These are phyloP conservation scores for Lindbergichthys nudifrons DNA, from an alignment of 2,797 vertebrate genomes.

Conservation along the genomic window DNA sequence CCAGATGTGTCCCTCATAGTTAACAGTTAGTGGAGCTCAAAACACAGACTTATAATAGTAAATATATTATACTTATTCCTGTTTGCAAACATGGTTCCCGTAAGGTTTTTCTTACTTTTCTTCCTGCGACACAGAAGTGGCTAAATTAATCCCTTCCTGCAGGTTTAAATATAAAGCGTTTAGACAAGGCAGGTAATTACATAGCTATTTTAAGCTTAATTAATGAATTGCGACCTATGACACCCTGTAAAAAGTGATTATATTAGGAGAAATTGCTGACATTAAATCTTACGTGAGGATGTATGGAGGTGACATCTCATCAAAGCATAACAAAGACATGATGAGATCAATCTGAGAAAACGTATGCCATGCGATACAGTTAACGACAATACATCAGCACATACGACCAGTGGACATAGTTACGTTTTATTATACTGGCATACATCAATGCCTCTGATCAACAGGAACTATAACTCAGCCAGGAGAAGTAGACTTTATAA, in stretches of 20 bases:
- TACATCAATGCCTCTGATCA: background rate
- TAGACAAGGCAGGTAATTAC: background rate
- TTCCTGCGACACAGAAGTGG: background rate
- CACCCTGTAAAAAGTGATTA: background rate
- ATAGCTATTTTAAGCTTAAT: background rate
- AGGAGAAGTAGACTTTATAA: slow-evolving; percentile 10
- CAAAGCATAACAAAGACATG: background rate
- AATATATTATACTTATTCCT: background rate
- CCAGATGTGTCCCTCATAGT: background rate
- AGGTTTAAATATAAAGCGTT: background rate
- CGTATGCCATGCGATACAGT: background rate
- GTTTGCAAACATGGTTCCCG: background rate
- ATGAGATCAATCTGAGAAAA: background rate
- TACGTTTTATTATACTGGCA: background rate
- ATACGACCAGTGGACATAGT: background rate
- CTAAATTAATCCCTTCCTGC: background rate
- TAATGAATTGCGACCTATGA: background rate
- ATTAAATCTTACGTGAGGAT: background rate
- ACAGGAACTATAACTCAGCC: background rate
- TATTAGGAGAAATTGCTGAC: background rate
- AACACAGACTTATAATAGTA: background rate
- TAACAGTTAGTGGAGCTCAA: background rate
- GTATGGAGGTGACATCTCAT: slow-evolving; percentile 8
- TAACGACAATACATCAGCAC: slow-evolving; percentile 9
- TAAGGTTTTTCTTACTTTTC: background rate